Conservation (phyloP, 1,140 invertebrate species). For the Drosophila obscura region DNA sequence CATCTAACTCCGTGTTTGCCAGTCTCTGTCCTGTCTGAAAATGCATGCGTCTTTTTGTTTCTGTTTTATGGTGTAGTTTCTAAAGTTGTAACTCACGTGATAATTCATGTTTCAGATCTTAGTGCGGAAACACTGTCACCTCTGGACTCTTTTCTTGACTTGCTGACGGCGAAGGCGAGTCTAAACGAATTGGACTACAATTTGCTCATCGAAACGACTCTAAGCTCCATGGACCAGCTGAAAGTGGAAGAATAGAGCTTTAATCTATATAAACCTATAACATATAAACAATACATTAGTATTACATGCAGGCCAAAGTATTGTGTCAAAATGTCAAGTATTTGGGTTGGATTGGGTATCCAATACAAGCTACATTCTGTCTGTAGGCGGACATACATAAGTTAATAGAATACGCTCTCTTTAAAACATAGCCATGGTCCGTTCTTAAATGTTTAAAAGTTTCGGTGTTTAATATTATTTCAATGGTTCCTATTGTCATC, state of each 20-base stretch:
- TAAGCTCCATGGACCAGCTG: constrained; percentile 83
- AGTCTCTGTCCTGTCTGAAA: constrained; percentile 31
- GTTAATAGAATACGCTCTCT: no score
- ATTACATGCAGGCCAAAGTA: constrained; percentile 37
- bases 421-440: no score
- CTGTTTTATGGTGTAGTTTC: background rate
- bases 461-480: no score
- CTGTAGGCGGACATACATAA: no score
- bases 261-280: background rate
- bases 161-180: constrained; percentile 93
- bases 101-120: constrained; percentile 85
- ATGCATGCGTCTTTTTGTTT: background rate
- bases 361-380: background rate
- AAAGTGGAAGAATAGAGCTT: constrained; percentile 48
- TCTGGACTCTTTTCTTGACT: constrained; percentile 92
- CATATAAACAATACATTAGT: background rate
- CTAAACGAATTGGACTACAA: constrained; percentile 92
- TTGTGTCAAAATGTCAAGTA: constrained; percentile 48
- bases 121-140: constrained; percentile 90
- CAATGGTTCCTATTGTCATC: no score
- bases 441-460: no score
- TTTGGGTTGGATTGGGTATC: constrained; percentile 1
- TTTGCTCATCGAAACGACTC: constrained; percentile 91
- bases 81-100: background rate
- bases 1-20: constrained; percentile 17